Conservation (phyloP, 2,797 vertebrate genomes). For the Hybognathus amarus region DNA sequence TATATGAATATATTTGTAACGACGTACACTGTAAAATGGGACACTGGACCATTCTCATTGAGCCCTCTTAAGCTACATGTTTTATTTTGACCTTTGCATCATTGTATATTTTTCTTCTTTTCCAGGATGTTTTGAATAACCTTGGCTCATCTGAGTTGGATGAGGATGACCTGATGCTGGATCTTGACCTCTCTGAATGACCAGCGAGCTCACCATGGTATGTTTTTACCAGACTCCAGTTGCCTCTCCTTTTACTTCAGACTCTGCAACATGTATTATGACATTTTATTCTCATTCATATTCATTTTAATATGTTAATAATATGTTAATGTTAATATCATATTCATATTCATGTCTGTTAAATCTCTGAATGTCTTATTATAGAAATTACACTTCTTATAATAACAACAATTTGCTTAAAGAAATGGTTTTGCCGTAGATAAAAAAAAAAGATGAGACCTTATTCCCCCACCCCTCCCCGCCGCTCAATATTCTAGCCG, state of each 20-base stretch:
- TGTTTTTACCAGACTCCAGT: conserved; percentile 41
- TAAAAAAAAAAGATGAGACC: conserved; percentile 22
- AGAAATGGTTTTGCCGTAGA: conserved; percentile 20
- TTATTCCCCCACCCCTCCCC: neutral
- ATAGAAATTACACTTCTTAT: conserved; percentile 32
- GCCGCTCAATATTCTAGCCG: neutral
- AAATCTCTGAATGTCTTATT: conserved; percentile 21
- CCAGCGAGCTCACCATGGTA: conserved; percentile 88
- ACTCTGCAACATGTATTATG: conserved; percentile 12
- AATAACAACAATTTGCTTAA: conserved; percentile 25
- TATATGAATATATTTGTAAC: neutral
- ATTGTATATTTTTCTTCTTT: neutral
- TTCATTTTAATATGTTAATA: neutral
- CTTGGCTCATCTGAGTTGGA: conserved; percentile 96
- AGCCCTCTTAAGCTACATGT: neutral
- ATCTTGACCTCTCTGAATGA: conserved; percentile 95
- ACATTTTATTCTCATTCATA: conserved; percentile 35
- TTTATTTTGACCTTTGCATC: neutral
- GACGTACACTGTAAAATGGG: neutral
- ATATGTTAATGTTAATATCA: neutral
- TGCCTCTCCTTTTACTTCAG: conserved; percentile 12
- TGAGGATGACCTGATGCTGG: conserved; percentile 98
- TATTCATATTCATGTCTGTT: conserved; percentile 28
- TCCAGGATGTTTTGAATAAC: conserved; percentile 89
- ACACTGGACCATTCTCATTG: neutral